phyloP scores from a whole-genome alignment of 2,113 vertebrate species.

The Pipra filicauda region DNA sequence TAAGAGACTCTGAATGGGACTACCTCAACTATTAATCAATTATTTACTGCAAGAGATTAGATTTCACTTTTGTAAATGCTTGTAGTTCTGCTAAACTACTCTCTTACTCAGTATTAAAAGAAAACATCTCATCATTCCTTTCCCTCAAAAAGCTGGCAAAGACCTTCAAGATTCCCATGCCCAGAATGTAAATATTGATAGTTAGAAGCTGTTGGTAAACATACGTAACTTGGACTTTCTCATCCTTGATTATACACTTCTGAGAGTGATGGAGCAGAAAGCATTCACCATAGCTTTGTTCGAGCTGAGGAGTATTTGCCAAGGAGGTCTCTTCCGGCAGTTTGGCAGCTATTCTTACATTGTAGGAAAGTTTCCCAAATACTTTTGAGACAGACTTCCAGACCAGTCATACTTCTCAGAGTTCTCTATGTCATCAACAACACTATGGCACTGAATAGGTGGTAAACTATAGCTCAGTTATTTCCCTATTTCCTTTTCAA shows the following conservation, averaged over 20 bases:
- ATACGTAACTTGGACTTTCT: background rate
- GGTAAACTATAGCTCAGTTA: slow-evolving; percentile 2
- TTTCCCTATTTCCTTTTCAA: slow-evolving; percentile 48
- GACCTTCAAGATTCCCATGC: background rate
- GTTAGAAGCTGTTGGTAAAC: background rate
- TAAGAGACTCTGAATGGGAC: background rate
- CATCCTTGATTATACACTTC: background rate
- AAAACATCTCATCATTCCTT: background rate
- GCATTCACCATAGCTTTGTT: background rate
- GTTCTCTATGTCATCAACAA: background rate
- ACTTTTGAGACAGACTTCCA: background rate
- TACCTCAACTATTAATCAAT: background rate
- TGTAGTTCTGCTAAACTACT: background rate
- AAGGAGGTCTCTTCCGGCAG: background rate
- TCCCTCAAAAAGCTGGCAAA: background rate
- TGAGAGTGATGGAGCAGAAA: background rate
- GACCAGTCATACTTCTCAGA: background rate
- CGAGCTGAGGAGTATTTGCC: background rate
- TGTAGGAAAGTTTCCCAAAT: background rate
- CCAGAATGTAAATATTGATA: background rate
- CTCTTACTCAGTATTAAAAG: background rate
- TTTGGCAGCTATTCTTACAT: background rate
- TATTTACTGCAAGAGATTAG: background rate
- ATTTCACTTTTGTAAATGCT: background rate
- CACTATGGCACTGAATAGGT: background rate